A percentile compares a stretch with the other conserved stretches of the same genome.
Evolutionary conservation across 2,797 vertebrate species (phyloP).

Genomic region (Aphelocoma californica): DNA sequence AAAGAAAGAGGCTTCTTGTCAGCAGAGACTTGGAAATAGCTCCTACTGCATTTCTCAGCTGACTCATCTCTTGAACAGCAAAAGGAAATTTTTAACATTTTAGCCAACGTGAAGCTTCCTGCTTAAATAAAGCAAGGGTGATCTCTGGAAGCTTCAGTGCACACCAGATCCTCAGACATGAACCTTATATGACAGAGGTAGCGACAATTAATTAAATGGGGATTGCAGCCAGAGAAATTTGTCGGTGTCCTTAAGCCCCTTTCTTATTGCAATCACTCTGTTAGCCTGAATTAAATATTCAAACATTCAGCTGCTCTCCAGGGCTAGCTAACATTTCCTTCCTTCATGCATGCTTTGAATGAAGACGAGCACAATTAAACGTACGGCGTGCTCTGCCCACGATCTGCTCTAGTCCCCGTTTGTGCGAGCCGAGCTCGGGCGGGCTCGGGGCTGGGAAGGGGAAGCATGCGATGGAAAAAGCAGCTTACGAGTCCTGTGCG

Average conservation of each 20-base stretch:
- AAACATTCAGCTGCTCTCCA: not conserved
- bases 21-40: not conserved
- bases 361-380: not conserved
- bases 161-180: not conserved
- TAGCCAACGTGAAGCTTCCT: not conserved
- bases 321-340: conserved; percentile 52
- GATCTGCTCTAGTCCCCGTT: not conserved
- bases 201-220: not conserved
- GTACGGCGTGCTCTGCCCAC: not conserved
- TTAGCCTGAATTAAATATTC: conserved; percentile 34
- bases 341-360: conserved; percentile 38
- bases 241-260: not conserved
- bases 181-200: not conserved
- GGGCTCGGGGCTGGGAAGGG: not conserved
- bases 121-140: not conserved
- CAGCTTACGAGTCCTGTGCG: conserved; percentile 93
- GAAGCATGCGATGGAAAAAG: conserved; percentile 34
- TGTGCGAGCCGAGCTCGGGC: not conserved
- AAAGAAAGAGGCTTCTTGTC: conserved; percentile 66
- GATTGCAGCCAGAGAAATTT: not conserved
- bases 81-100: not conserved
- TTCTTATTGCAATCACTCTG: conserved; percentile 1
- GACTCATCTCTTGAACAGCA: not conserved
- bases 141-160: not conserved
- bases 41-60: not conserved